Base-by-base conservation (phyloP, 2,888 invertebrate species). In the Tetropium fuscum region DNA sequence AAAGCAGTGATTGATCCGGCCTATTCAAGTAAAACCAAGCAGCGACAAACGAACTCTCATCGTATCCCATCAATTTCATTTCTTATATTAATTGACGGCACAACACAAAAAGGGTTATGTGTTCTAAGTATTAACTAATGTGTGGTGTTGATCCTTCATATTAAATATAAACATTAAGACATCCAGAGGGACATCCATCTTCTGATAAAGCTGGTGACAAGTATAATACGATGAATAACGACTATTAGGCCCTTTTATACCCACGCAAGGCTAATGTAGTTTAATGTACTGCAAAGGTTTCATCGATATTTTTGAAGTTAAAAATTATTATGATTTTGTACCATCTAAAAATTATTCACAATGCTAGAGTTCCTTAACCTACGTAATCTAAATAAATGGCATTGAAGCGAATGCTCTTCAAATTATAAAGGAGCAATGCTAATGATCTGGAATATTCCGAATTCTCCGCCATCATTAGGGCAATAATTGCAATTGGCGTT, bases 111-210 rank as follows among this genome's bases (percentile, higher is more conserved):
- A 58, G 64, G 58, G 60, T 58, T 61, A 54, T 59, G 43, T 45
- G 47, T 48, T 54, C 53, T 43, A 54, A 43, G 58, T 57, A 53
- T 57, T 61, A 61, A 70, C 63, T 66, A 63, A 63, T 67, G 58
- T 62, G 68, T 59, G 60, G 20, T 53, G 67, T 67, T 67, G 66
- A 73, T 71, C 73, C 62, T 66, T 71, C 71, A 71, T 71, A 72
- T 73, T 70, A 68, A 72, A 71, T 70, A 73, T 71, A 73, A 74
- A 72, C 74, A 74, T 65, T 67, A 58, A 62, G 68, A 68, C 71
- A 68, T 67, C 64, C 68, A 54, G 67, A 60, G 60, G 59, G 63
- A 66, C 69, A 74, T 73, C 72, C 69, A 74, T 74, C 74, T 74
- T 74, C 69, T 66, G 63, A 70, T 71, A 70, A 68, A 67, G 62